A percentile compares a stretch with the other conserved stretches of the same genome.
Conservation (phyloP, 2,888 invertebrate genomes). For the Drosophila sordidula region DNA sequence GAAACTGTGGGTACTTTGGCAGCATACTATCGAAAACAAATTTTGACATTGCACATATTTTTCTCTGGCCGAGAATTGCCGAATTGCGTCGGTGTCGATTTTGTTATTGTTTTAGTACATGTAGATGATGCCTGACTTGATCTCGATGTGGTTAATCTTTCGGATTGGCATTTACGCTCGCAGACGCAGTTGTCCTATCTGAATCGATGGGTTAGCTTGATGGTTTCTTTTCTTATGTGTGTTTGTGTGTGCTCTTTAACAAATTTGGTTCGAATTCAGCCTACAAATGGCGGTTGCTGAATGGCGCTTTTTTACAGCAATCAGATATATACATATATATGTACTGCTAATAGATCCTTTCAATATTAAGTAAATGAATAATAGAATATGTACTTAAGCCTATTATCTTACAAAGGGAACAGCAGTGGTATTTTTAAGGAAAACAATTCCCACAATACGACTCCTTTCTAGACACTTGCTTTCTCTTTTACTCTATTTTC, state of each 20-base stretch:
- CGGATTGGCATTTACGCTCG: not conserved
- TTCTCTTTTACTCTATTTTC: not conserved
- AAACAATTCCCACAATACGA: no score
- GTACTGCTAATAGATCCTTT: no score
- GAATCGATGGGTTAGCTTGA: slow-evolving; percentile 18
- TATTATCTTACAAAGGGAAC: no score
- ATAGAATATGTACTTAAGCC: no score
- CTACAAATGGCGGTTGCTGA: not conserved
- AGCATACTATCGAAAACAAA: slow-evolving; percentile 99
- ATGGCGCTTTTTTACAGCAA: not conserved
- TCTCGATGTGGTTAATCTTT: slow-evolving; percentile 28
- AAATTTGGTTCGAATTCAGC: slow-evolving; percentile 73
- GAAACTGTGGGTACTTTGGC: slow-evolving; percentile 95
- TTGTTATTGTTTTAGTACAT: slow-evolving; percentile 32
- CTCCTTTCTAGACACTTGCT: not conserved
- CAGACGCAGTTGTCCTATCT: slow-evolving; percentile 24
- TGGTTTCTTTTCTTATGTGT: not conserved
- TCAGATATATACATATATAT: no score
- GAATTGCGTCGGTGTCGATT: slow-evolving; percentile 51
- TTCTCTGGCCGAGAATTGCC: slow-evolving; percentile 75
- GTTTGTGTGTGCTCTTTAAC: slow-evolving; percentile 53
- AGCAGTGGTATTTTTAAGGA: no score
- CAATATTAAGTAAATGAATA: no score
- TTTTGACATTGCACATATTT: slow-evolving; percentile 94
- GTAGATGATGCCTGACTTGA: slow-evolving; percentile 9